phyloP scores from a whole-genome alignment of 2,888 invertebrate species.

The Pammene aurita region DNA sequence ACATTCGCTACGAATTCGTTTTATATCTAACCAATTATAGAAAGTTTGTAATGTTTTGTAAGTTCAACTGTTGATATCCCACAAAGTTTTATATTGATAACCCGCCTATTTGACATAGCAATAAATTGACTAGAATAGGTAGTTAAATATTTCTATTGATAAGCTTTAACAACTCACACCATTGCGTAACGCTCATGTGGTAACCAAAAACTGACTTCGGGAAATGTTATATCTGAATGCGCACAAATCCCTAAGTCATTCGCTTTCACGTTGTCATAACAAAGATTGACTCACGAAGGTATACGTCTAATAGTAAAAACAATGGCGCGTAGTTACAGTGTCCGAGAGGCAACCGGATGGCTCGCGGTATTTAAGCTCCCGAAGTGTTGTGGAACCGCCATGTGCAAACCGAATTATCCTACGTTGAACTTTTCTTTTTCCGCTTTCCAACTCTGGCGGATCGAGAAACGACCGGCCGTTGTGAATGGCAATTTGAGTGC shows the following conservation, averaged over 20 bases:
- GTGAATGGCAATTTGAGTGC: too few species aligned
- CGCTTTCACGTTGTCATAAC: slow-evolving; percentile 38
- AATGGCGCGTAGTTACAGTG: too few species aligned
- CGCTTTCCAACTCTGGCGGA: too few species aligned
- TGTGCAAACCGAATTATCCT: too few species aligned
- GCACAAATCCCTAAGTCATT: slow-evolving; percentile 57
- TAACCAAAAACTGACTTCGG: slow-evolving; percentile 33
- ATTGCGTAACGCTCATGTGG: slow-evolving; percentile 60
- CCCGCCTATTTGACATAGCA: slow-evolving; percentile 83
- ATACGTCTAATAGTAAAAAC: too few species aligned
- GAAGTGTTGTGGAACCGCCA: too few species aligned
- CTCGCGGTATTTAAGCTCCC: too few species aligned
- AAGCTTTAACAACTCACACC: slow-evolving; percentile 69
- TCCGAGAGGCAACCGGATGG: too few species aligned
- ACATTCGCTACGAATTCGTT: slow-evolving; percentile 36
- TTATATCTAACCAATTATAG: slow-evolving; percentile 42
- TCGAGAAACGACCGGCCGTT: too few species aligned
- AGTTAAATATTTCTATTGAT: slow-evolving; percentile 73
- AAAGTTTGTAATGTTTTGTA: slow-evolving; percentile 51
- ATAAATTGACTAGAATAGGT: slow-evolving; percentile 81
- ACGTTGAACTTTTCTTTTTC: too few species aligned
- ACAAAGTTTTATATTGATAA: slow-evolving; percentile 72
- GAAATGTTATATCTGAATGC: slow-evolving; percentile 52
- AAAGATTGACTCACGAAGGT: slow-evolving; percentile 6
- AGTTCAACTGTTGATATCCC: slow-evolving; percentile 68